phyloP scores from a whole-genome alignment of 2,797 vertebrate genomes.

The Xiphophorus birchmanni region DNA sequence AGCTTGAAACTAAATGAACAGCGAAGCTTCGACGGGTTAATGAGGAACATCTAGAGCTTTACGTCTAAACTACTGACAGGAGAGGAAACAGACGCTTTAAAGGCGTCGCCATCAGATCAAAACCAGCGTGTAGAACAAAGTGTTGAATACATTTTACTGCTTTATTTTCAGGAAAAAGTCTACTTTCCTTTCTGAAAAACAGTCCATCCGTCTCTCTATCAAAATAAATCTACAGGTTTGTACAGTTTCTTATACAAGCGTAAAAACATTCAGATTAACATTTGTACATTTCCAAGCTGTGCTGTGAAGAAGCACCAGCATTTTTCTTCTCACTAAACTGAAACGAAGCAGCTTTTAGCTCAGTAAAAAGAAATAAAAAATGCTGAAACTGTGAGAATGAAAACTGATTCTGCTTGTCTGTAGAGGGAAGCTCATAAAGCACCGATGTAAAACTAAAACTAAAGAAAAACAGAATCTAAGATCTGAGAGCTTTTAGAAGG shows the following conservation, averaged over 20 bases:
- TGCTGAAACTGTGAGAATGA: neutral
- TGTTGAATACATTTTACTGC: neutral
- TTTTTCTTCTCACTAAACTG: neutral
- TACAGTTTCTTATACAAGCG: constrained; percentile 35
- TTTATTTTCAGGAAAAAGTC: neutral
- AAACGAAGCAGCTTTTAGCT: neutral
- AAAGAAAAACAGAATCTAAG: too few species aligned
- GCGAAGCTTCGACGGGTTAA: neutral
- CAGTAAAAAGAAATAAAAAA: neutral
- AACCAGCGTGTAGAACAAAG: neutral
- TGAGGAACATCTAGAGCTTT: neutral
- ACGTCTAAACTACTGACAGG: neutral
- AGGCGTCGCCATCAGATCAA: neutral
- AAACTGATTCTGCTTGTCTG: neutral
- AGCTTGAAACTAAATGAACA: constrained; percentile 23
- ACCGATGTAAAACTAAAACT: neutral
- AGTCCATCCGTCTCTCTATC: constrained; percentile 18
- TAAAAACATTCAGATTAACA: constrained; percentile 44
- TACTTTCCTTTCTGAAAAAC: neutral
- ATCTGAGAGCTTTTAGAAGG: neutral
- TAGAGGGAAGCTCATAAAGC: neutral
- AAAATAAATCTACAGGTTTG: constrained; percentile 57
- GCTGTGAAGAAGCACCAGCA: neutral
- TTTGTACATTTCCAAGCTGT: constrained; percentile 40
- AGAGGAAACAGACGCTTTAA: neutral